phyloP scores from a whole-genome alignment of 2,113 vertebrate genomes.

The Rhizomys pruinosus region DNA sequence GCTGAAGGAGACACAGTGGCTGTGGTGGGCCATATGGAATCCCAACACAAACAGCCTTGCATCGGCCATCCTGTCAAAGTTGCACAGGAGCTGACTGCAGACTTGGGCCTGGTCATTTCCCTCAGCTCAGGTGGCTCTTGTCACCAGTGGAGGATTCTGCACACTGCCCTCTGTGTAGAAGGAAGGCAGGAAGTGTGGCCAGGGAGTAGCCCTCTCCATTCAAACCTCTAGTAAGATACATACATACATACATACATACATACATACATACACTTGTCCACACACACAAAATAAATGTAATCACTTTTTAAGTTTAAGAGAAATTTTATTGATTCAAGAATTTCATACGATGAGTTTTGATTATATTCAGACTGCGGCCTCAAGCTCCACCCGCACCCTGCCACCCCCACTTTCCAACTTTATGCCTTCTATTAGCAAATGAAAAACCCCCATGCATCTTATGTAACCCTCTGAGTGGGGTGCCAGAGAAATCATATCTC shows the following conservation, averaged over 20 bases:
- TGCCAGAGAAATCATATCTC: too few relatives aligned
- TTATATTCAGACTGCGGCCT: too few relatives aligned
- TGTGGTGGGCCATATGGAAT: neutral
- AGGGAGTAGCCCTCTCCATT: neutral
- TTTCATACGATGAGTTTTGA: too few relatives aligned
- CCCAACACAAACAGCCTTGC: neutral
- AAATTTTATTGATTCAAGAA: too few relatives aligned
- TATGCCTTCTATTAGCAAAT: too few relatives aligned
- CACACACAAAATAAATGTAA: too few relatives aligned
- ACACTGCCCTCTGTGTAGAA: neutral
- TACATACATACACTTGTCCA: neutral
- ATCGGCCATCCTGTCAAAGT: neutral
- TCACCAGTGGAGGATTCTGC: neutral
- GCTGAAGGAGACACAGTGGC: neutral
- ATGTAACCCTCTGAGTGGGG: too few relatives aligned
- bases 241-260: neutral
- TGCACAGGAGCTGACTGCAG: neutral
- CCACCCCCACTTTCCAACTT: too few relatives aligned
- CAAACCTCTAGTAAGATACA: neutral
- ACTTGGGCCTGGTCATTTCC: neutral
- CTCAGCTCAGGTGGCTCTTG: neutral
- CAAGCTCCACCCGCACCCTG: too few relatives aligned
- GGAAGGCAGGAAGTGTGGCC: neutral
- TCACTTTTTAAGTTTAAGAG: too few relatives aligned
- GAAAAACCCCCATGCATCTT: too few relatives aligned